Evolutionary conservation across 2,888 invertebrate genomes (phyloP).

Genomic region (Cataglyphis rosenhaueri): DNA sequence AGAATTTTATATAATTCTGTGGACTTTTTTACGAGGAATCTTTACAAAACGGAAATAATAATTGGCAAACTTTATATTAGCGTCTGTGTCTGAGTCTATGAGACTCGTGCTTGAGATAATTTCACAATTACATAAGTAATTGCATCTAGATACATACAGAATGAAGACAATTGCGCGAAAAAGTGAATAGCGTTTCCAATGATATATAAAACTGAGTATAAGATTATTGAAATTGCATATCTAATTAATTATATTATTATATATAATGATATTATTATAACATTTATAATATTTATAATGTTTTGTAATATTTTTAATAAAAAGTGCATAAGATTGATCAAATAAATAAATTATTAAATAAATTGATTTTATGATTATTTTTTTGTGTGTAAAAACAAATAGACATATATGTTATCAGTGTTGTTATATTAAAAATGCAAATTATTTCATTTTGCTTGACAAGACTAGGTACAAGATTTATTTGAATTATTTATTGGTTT

Average conservation of each 20-base stretch:
- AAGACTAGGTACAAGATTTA: conserved; percentile 3
- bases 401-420: not conserved
- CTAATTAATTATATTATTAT: not conserved
- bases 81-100: conserved; percentile 38
- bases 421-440: not conserved
- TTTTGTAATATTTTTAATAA: not conserved
- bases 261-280: not conserved
- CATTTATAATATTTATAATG: not conserved
- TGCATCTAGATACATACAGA: conserved; percentile 54
- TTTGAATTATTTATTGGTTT: conserved; percentile 2
- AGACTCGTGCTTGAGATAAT: conserved; percentile 61
- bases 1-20: not conserved
- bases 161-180: not conserved
- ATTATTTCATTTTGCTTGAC: not conserved
- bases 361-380: not conserved
- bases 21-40: conserved; percentile 50
- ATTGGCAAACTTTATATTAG: conserved; percentile 62
- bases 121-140: conserved; percentile 69
- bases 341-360: not conserved
- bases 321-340: not conserved
- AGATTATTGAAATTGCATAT: not conserved
- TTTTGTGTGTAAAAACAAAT: not conserved
- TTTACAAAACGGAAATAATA: conserved; percentile 67
- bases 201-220: not conserved
- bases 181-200: not conserved